Evolutionary conservation across 2,797 vertebrate genomes (phyloP).

Genomic region (Myripristis jacobus): DNA sequence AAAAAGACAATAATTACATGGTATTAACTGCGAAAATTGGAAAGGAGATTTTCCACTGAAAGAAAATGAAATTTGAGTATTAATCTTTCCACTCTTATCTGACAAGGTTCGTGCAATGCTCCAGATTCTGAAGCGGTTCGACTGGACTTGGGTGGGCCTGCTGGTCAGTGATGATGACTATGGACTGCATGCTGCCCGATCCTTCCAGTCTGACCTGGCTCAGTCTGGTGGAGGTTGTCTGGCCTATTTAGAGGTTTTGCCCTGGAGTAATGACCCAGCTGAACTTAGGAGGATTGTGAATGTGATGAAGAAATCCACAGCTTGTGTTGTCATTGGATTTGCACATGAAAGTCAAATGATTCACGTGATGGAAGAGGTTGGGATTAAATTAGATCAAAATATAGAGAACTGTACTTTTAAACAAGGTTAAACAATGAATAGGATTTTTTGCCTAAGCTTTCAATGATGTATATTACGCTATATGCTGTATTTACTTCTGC

Average conservation of each 20-base stretch:
- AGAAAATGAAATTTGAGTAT: background rate
- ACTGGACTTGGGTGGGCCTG: slow-evolving; percentile 80
- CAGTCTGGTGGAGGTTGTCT: slow-evolving; percentile 63
- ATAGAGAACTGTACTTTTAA: too few relatives aligned
- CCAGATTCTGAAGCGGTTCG: slow-evolving; percentile 73
- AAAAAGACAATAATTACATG: background rate
- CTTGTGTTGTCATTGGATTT: slow-evolving; percentile 63
- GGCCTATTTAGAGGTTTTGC: slow-evolving; percentile 75
- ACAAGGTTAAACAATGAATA: too few relatives aligned
- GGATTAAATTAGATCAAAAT: too few relatives aligned
- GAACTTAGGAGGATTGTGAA: slow-evolving; percentile 53
- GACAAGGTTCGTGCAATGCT: slow-evolving; percentile 66
- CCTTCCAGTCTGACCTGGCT: slow-evolving; percentile 63
- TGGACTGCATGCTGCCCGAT: slow-evolving; percentile 71
- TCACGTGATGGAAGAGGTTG: slow-evolving; percentile 60
- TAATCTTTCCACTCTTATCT: background rate
- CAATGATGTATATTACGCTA: too few relatives aligned
- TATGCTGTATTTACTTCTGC: too few relatives aligned
- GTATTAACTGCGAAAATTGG: background rate
- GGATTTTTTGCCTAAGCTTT: too few relatives aligned
- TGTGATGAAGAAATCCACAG: slow-evolving; percentile 57
- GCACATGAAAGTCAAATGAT: slow-evolving; percentile 53
- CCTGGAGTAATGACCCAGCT: slow-evolving; percentile 49
- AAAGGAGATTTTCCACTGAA: background rate
- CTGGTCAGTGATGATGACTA: slow-evolving; percentile 81